Base-by-base conservation (phyloP, 2,113 vertebrate genomes). In the Calyptomena viridis region DNA sequence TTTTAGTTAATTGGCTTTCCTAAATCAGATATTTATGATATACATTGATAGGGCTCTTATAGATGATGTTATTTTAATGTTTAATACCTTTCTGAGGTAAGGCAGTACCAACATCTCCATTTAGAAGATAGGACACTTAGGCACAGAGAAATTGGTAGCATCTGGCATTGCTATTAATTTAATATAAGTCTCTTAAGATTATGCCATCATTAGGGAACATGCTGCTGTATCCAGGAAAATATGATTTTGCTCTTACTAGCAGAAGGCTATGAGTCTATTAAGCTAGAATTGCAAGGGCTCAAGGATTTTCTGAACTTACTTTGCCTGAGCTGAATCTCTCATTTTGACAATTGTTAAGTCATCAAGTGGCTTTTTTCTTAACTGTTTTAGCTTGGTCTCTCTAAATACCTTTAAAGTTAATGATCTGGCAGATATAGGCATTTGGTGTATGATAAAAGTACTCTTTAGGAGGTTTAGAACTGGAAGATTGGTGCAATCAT, bases 1-100 rank as follows among this genome's bases (percentile, higher is more conserved):
- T 94, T 93, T 93, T 71, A 96, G 31, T 35, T 90, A 91, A 90
- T 88, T 95, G 2, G 6, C 12, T 94, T 92, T 93, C 14, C 11
- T 59, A 77, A 71, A 21, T 77, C 11, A 11, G 23, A 77, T 84
- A 90, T 92, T 81, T 91, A 87, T 82, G 31, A 83, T 77, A 71
- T 31, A 64, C 12, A n/a, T 76, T 84, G 46, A 44, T 22, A 73
- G 9, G 18, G 15, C 20, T 79, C 12, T 67, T 63, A 79, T 44
- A 63, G 72, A 83, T 95, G 12, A 69, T 0, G 1, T 73, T 69
- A 56, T 74, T 91, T 82, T 85, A 87, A 76, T 69, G 71, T 85
- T 76, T 71, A 83, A 66, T 84, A 89, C 16, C 46, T 59, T 47
- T 55, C 49, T 94, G 30, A 90, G 27, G 13, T 77, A 95, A 94